A percentile compares a stretch with the other conserved stretches of the same genome.
These are phyloP conservation scores for Neosalanx taihuensis DNA, from an alignment of 2,797 vertebrate genomes.

Conservation along the genomic window DNA sequence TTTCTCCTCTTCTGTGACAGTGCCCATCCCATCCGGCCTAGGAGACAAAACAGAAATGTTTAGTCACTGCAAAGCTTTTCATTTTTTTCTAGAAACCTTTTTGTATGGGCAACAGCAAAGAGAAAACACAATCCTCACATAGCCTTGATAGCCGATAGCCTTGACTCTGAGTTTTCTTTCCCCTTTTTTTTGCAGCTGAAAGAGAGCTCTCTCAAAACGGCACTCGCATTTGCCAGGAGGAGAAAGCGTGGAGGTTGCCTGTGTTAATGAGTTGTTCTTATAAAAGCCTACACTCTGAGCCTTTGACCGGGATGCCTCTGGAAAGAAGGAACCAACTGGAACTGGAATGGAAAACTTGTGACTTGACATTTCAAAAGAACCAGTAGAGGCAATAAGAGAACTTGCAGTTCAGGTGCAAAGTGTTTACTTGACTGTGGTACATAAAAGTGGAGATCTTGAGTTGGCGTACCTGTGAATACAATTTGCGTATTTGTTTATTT, in stretches of 20 bases:
- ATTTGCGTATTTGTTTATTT: not conserved
- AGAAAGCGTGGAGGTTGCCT: conserved; percentile 51
- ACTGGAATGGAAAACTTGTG: not conserved
- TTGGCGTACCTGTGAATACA: not conserved
- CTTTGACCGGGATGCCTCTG: not conserved
- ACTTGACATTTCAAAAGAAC: conserved; percentile 6
- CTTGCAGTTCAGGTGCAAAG: not conserved
- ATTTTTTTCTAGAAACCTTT: conserved; percentile 50
- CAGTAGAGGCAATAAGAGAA: not conserved
- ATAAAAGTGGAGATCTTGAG: not conserved
- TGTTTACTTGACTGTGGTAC: not conserved
- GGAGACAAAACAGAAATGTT: conserved; percentile 47
- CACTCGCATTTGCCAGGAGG: conserved; percentile 54
- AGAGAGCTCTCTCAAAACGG: conserved; percentile 66
- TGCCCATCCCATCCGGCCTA: conserved; percentile 85
- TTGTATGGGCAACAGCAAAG: conserved; percentile 57
- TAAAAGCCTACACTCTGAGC: conserved; percentile 56
- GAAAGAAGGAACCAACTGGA: not conserved
- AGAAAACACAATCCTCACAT: conserved; percentile 64
- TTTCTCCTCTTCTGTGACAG: conserved; percentile 81
- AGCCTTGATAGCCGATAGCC: conserved; percentile 62
- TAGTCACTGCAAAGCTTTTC: conserved; percentile 62
- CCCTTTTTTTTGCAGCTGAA: conserved; percentile 53
- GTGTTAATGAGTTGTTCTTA: conserved; percentile 68
- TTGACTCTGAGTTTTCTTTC: conserved; percentile 60